Evolutionary conservation across 2,113 vertebrate genomes (phyloP), one percentile per base, ranked within the genome.

Genomic region (Agapornis roseicollis): DNA sequence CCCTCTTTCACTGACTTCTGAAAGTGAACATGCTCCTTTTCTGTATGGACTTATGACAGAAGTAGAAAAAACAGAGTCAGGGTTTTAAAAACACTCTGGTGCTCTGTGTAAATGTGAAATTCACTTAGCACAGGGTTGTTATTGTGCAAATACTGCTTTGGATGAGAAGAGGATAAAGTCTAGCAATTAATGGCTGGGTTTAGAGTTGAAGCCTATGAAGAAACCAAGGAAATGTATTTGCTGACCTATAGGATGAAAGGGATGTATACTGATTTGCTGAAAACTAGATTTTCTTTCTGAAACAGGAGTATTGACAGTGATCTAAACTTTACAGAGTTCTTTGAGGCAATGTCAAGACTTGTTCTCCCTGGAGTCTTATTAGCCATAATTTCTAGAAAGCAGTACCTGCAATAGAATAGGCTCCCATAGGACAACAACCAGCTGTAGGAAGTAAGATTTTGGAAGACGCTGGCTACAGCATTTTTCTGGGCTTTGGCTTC

Each of bases 1-100:
- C 28, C 49, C 39, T 46, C 66, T 90, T 96, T 95, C 89, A 76
- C 42, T 95, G 81, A 86, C 64, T 96, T 94, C 33, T 82, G 55
- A 95, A 94, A 96, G 46, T 31, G 89, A 92, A 71, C 73, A 28
- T 65, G 37, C n/a, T 47, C 37, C 50, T 52, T 33, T 18, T 33
- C 39, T 27, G 22, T 35, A 23, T 24, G 56, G 18, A 61, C 29
- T 93, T 71, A 69, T 19, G 52, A 78, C 53, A 88, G 70, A 81
- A 81, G 64, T 52, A 80, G 61, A 42, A 79, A 84, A 89, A 80
- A 37, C 33, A 72, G 14, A 92, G 41, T 69, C 28, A 72, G 76
- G 66, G 27, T 31, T 89, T 88, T 84, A 50, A 88, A 87, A 94
- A 28, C 18, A 25, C 33, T 74, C 19, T 71, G 76, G 20, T 33